These are phyloP conservation scores for Engystomops pustulosus DNA, from an alignment of 2,113 vertebrate genomes.

Conservation along the genomic window DNA sequence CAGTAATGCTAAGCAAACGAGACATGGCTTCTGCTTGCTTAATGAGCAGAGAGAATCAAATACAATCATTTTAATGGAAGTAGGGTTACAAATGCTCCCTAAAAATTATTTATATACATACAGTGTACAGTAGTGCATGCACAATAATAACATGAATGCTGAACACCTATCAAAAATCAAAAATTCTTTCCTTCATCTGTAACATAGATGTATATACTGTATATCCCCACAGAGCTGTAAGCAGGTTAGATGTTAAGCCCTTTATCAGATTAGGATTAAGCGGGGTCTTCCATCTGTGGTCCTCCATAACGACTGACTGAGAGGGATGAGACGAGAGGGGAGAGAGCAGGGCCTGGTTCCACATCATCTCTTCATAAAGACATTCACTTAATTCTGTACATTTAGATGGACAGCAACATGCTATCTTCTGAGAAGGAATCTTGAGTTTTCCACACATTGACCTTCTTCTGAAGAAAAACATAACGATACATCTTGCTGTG, in stretches of 20 bases:
- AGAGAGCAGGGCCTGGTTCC: background rate
- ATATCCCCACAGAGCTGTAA: constrained; percentile 26
- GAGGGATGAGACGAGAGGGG: constrained; percentile 30
- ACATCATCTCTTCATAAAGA: background rate
- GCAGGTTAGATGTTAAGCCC: constrained; percentile 51
- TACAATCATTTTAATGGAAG: background rate
- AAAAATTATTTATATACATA: too few relatives aligned
- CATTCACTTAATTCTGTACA: background rate
- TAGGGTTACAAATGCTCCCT: background rate
- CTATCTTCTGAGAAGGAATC: background rate
- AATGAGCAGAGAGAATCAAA: background rate
- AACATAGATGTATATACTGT: constrained; percentile 35
- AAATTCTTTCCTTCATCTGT: background rate
- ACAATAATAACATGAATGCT: too few relatives aligned
- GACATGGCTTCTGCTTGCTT: background rate
- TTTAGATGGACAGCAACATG: background rate
- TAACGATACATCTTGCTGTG: background rate
- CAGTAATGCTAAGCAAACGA: background rate
- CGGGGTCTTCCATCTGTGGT: constrained; percentile 52
- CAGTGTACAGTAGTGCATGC: too few relatives aligned
- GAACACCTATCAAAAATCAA: background rate
- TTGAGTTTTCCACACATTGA: background rate
- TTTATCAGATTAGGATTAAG: constrained; percentile 59
- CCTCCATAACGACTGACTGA: background rate
- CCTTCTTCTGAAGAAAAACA: background rate